Evolutionary conservation across 2,113 vertebrate genomes (phyloP), one percentile per base, ranked within the genome.

Genomic region (Phalacrocorax carbo): DNA sequence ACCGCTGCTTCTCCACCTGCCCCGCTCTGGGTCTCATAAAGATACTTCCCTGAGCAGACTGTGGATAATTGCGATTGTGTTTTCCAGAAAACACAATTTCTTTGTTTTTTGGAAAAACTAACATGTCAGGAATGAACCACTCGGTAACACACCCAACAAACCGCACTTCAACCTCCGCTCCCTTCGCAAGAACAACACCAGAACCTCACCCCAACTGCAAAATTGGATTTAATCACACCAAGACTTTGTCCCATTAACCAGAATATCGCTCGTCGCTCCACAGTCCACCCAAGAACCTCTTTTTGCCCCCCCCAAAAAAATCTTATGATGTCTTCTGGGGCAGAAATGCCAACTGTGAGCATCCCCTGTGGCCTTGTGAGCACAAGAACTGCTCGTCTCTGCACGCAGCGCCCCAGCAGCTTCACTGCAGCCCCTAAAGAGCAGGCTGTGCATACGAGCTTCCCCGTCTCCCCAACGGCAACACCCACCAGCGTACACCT

Each of bases 151-250:
- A 7, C 48, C 38, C 48, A 11, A 10, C 14, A 5, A 25, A 8
- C 25, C 6, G 38, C 15, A 3, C 49, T 54, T 26, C 40, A 6
- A 22, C 55, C 46, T 23, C 57, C 57, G 7, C 80, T 38, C 44
- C 44, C 44, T 58, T 16, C 44, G 4, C 69, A 23, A 7, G 0
- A 25, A 1, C 58, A 13, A 27, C 57, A 11, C 70, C 51, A 55
- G 27, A 65, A 38, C 60, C 49, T 27, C 40, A 0, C 26, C 70
- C 34, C 70, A 27, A 6, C 27, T 4, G 2, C 7, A 34, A 40
- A 9, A 1, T 16, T 30, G 11, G 0, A 22, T 27, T 61, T 9
- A 34, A 64, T 15, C 38, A 1, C 38, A 4, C 10, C 8, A 0
- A 25, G 38, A 16, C 40, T 42, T 29, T 1, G 36, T 14, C 13